Percentiles rank a stretch among this genome's conserved stretches.
These are phyloP conservation scores for Bombus polaris DNA, from an alignment of 1,140 invertebrate genomes.

Conservation along the genomic window DNA sequence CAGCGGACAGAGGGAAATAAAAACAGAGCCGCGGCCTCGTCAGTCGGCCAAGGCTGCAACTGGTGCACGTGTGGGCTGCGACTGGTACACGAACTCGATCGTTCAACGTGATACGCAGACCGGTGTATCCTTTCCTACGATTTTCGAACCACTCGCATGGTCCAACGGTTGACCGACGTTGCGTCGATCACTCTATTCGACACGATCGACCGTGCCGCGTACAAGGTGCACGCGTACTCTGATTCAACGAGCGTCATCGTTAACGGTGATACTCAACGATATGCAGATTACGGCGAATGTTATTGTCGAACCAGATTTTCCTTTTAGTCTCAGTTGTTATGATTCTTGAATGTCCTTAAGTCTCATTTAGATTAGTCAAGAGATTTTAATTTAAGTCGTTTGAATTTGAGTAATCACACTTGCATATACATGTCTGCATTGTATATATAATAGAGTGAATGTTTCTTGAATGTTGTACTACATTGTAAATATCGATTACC, in stretches of 20 bases:
- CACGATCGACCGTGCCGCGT: slow-evolving; percentile 6
- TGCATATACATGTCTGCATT: no score
- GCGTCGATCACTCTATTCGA: background rate
- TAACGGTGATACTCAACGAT: background rate
- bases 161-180: slow-evolving; percentile 14
- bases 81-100: slow-evolving; percentile 13
- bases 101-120: slow-evolving; percentile 3
- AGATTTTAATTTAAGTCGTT: no score
- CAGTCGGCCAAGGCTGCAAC: slow-evolving; percentile 60
- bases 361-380: background rate
- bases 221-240: background rate
- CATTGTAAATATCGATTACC: background rate
- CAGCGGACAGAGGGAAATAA: slow-evolving; percentile 40
- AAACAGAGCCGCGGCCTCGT: slow-evolving; percentile 13
- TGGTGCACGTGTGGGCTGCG: slow-evolving; percentile 35
- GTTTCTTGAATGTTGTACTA: background rate
- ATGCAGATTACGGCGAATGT: background rate
- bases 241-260: slow-evolving; percentile 6
- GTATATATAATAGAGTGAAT: no score
- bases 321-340: background rate
- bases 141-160: slow-evolving; percentile 30
- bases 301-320: slow-evolving; percentile 1
- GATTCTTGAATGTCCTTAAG: background rate
- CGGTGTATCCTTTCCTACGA: slow-evolving; percentile 4
- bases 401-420: no score